Percentiles rank a stretch among this genome's conserved stretches.
Conservation (phyloP, 30 jellyfish, hydroid and myxozoan genomes). For the Mastigias papua region DNA sequence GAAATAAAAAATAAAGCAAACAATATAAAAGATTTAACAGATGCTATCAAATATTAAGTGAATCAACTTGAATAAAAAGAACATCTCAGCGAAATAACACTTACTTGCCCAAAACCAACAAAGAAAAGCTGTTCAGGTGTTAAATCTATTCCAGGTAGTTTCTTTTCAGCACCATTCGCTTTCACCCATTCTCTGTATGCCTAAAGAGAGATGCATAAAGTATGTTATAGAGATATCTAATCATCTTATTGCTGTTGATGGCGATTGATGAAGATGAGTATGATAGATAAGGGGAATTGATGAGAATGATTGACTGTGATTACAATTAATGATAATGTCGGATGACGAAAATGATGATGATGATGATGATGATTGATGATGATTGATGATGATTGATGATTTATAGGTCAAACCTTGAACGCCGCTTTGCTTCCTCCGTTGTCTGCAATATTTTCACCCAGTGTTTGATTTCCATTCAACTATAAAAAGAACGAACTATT, state of each 20-base stretch:
- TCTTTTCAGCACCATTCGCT: constrained; percentile 75
- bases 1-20: no score
- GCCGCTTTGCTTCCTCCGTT: constrained; percentile 95
- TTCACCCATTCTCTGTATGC: constrained; percentile 90
- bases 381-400: not conserved
- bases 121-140: constrained; percentile 92
- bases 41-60: no score
- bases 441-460: constrained; percentile 98
- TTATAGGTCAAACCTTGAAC: constrained; percentile 56
- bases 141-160: constrained; percentile 93
- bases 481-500: not conserved
- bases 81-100: not conserved
- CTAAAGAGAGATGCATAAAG: constrained; percentile 23
- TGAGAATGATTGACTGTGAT: not conserved
- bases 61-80: no score
- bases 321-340: not conserved
- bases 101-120: constrained; percentile 97
- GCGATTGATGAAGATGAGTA: not conserved
- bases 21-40: no score
- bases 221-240: not conserved
- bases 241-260: no score
- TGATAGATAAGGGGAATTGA: no score
- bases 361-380: not conserved
- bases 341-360: not conserved
- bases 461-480: constrained; percentile 95